Percentiles rank a stretch among this genome's conserved stretches.
Conservation (phyloP, 2,888 invertebrate genomes). For the Lomographa bimaculata region DNA sequence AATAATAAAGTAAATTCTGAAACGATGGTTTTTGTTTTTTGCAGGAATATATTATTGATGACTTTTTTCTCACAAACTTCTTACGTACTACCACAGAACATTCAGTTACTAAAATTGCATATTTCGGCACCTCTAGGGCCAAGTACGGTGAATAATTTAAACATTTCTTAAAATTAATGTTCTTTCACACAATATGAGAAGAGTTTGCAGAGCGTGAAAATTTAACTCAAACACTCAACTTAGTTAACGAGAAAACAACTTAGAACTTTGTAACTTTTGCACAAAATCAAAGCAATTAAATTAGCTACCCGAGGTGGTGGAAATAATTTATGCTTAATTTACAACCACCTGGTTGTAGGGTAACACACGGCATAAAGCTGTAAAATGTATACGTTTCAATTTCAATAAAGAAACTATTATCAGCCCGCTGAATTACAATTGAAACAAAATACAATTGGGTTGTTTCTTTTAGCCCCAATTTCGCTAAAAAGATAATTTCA, state of each 20-base stretch:
- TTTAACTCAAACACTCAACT: slow-evolving; percentile 7
- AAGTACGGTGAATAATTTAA: slow-evolving; percentile 10
- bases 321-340: slow-evolving; percentile 13
- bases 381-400: not conserved
- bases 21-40: too few species aligned
- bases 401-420: too few species aligned
- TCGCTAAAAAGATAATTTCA: too few species aligned
- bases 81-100: too few species aligned
- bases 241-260: slow-evolving; percentile 18
- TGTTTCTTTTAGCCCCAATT: too few species aligned
- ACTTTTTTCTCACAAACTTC: too few species aligned
- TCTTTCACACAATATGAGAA: slow-evolving; percentile 6
- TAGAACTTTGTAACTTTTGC: slow-evolving; percentile 14
- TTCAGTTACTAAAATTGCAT: too few species aligned
- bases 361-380: not conserved
- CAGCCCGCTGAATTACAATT: too few species aligned
- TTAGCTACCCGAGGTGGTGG: slow-evolving; percentile 13
- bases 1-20: too few species aligned
- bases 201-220: slow-evolving; percentile 13
- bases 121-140: too few species aligned
- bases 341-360: slow-evolving; percentile 3
- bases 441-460: too few species aligned
- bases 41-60: too few species aligned
- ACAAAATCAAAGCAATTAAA: slow-evolving; percentile 22
- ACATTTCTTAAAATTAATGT: slow-evolving; percentile 3